These are phyloP conservation scores for Dromiciops gliroides DNA, from an alignment of 2,113 vertebrate genomes.

Conservation along the genomic window DNA sequence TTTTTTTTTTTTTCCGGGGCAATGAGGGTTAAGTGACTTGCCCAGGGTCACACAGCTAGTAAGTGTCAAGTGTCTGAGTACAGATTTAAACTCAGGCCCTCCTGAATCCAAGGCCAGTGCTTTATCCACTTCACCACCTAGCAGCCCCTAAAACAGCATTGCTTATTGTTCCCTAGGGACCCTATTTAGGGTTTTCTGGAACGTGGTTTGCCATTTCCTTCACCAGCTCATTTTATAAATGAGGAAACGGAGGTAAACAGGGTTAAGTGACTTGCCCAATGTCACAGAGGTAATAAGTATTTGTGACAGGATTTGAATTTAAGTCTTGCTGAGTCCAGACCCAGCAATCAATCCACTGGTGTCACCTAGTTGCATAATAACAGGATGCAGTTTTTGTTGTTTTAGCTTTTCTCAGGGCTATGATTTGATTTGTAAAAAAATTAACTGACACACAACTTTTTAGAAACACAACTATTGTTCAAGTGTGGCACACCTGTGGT, in stretches of 20 bases:
- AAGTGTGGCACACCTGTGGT: accelerated
- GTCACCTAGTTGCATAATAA: neutral
- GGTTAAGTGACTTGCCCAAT: neutral
- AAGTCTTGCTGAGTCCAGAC: neutral
- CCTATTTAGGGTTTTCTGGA: no score
- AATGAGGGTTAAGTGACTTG: no score
- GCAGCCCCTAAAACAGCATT: no score
- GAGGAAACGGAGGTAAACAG: neutral
- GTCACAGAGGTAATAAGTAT: neutral
- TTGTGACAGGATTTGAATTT: neutral
- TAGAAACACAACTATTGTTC: neutral
- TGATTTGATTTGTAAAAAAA: constrained; percentile 19
- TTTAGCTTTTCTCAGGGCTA: neutral
- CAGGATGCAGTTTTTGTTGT: neutral
- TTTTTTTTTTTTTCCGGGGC: no score
- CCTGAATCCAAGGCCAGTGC: no score
- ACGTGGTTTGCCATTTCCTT: no score
- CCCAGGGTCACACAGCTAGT: no score
- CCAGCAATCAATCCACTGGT: neutral
- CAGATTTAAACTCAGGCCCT: no score
- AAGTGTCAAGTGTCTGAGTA: no score
- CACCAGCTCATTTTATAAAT: no score
- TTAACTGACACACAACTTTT: constrained; percentile 29
- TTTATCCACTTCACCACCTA: no score
- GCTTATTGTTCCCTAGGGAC: no score